Conservation (phyloP, 1,140 invertebrate species). For the Proctacanthus coquilletti region DNA sequence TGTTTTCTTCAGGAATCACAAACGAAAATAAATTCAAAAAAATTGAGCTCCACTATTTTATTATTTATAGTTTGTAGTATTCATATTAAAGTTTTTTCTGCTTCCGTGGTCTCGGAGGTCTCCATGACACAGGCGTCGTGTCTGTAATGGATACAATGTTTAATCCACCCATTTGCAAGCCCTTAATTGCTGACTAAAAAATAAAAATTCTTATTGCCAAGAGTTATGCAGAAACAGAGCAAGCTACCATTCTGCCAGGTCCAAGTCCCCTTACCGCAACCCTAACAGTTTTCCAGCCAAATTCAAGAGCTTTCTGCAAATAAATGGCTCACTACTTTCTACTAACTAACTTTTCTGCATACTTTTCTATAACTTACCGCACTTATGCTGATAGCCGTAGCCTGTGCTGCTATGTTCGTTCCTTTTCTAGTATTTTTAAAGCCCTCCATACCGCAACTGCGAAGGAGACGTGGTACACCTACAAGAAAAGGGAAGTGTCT, state of each 20-base stretch:
- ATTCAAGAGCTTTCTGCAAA: constrained; percentile 56
- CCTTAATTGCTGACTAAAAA: constrained; percentile 78
- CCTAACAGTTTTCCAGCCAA: constrained; percentile 55
- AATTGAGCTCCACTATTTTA: no score
- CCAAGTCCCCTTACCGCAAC: constrained; percentile 67
- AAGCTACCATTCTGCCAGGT: constrained; percentile 75
- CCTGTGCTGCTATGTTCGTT: constrained; percentile 90
- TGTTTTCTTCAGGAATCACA: no score
- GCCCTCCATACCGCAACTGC: constrained; percentile 77
- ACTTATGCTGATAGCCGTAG: constrained; percentile 56
- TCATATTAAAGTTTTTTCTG: constrained; percentile 54
- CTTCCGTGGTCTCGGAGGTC: constrained; percentile 59
- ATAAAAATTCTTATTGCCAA: constrained; percentile 9
- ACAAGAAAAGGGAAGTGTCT: constrained; percentile 8
- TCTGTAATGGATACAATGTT: constrained; percentile 85
- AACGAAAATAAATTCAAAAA: no score
- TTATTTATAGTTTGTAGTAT: constrained; percentile 2
- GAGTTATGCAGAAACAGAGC: constrained; percentile 8
- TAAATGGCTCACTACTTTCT: constrained; percentile 27
- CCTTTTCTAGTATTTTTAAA: constrained; percentile 91
- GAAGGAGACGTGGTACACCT: constrained; percentile 40
- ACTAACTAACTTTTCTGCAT: neutral
- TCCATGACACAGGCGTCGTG: constrained; percentile 62
- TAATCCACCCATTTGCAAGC: constrained; percentile 74
- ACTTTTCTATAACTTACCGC: constrained; percentile 11